Conservation (phyloP, 2,113 vertebrate genomes). For the Hydrolagus affinis region DNA sequence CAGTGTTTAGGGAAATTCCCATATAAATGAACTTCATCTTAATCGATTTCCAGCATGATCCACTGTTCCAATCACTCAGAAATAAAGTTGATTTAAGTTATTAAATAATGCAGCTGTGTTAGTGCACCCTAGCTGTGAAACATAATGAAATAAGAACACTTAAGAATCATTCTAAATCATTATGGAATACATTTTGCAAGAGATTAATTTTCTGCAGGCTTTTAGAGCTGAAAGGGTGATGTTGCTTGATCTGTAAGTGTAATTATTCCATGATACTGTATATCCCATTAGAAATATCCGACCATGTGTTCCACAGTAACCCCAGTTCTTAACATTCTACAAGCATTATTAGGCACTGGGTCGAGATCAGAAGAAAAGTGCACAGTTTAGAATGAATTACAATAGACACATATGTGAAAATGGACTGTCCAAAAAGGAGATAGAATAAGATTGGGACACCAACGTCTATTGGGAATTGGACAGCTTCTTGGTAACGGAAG, state of each 20-base stretch:
- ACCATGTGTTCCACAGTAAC: too few species aligned
- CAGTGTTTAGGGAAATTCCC: neutral
- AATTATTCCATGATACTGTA: neutral
- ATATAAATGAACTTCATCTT: neutral
- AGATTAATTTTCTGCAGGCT: neutral
- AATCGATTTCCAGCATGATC: conserved; percentile 10
- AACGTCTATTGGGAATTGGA: too few species aligned
- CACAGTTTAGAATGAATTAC: too few species aligned
- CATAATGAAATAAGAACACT: neutral
- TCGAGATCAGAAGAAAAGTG: too few species aligned
- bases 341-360: too few species aligned
- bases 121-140: conserved; percentile 2
- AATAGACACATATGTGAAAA: too few species aligned
- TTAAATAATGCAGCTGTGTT: conserved; percentile 6
- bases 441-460: too few species aligned
- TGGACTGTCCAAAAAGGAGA: too few species aligned
- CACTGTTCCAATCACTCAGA: neutral
- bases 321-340: too few species aligned
- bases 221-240: neutral
- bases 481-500: too few species aligned
- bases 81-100: neutral
- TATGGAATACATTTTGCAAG: neutral
- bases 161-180: conserved; percentile 9
- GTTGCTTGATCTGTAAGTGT: neutral
- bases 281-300: too few species aligned